Conservation (phyloP, 2,113 vertebrate genomes). For the Pomatorhinus ruficollis region DNA sequence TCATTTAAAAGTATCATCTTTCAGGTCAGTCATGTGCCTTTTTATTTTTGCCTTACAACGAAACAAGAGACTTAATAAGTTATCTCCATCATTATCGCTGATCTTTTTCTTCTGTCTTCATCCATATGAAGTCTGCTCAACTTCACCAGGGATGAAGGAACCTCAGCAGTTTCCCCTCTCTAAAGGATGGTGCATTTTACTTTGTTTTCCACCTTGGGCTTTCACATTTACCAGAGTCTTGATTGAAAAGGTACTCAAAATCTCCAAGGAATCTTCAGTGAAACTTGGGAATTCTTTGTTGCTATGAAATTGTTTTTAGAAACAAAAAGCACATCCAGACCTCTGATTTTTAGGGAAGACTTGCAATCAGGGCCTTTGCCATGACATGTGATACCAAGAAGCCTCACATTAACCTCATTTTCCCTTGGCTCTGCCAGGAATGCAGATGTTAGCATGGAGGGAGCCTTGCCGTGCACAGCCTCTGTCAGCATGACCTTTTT, state of each 20-base stretch:
- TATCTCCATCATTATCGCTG: neutral
- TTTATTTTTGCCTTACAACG: conserved; percentile 29
- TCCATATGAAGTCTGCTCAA: neutral
- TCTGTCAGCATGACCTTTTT: neutral
- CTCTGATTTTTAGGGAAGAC: neutral
- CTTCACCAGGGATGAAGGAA: neutral
- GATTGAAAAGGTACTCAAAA: neutral
- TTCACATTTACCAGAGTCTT: neutral
- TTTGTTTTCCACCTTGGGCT: neutral
- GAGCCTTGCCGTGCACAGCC: neutral
- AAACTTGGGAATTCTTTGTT: neutral
- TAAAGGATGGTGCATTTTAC: neutral
- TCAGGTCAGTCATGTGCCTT: neutral
- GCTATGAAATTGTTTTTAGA: neutral
- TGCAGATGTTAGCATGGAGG: neutral
- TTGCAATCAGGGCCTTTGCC: neutral
- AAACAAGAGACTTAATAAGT: neutral
- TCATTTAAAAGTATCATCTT: conserved; percentile 7
- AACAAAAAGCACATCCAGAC: neutral
- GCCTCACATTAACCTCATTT: neutral
- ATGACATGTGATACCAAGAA: neutral
- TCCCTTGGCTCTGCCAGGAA: neutral
- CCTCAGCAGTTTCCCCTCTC: neutral
- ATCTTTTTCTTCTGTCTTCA: neutral
- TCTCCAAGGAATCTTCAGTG: neutral